Evolutionary conservation across 2,888 invertebrate species (phyloP), one percentile per base, ranked within the genome.

Genomic region (Rhyacophila evoluta): DNA sequence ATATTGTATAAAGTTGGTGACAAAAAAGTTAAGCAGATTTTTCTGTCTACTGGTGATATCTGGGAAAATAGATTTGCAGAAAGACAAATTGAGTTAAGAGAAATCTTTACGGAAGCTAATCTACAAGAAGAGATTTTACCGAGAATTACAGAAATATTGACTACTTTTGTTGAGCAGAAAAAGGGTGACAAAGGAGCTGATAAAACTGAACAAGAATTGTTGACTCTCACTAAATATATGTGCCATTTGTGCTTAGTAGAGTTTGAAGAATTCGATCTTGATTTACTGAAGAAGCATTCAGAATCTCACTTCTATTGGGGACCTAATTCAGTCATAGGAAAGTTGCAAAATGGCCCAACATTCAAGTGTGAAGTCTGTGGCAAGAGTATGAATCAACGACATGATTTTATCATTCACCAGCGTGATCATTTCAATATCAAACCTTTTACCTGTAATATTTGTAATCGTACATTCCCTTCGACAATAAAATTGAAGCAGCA

Each of bases 231-330:
- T 8, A 78, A 68, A 15, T 82, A 77, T 41, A 67, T 82, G 70
- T 85, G 85, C 75, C 84, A 86, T 79, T 75, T 86, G 37, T 85
- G 85, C 75, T 82, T 83, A 0, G 77, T 82, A 37, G 75, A 82
- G 1, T 85, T 85, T 70, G 36, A 72, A 6, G 81, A 83, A 2
- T 79, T 84, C 15, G 74, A 83, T 28, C 82, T 73, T 6, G 69
- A 70, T 11, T n/a, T 82, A 1, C 76, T 85, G 3, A 84, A 84
- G 39, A 81, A 78, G 73, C 86, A 86, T 72, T 83, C 85, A 6
- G 79, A 79, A 5, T 82, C 83, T 27, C 85, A 86, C 80, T 85
- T 84, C 3, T 77, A 80, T 38, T 29, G n/a, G 6, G 77, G 73
- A 10, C 79, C 76, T 39, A 76, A 67, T 55, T 15, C 37, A 1